Base-by-base conservation (phyloP, 2,797 vertebrate genomes). In the Microctenopoma stevenorrisi region DNA sequence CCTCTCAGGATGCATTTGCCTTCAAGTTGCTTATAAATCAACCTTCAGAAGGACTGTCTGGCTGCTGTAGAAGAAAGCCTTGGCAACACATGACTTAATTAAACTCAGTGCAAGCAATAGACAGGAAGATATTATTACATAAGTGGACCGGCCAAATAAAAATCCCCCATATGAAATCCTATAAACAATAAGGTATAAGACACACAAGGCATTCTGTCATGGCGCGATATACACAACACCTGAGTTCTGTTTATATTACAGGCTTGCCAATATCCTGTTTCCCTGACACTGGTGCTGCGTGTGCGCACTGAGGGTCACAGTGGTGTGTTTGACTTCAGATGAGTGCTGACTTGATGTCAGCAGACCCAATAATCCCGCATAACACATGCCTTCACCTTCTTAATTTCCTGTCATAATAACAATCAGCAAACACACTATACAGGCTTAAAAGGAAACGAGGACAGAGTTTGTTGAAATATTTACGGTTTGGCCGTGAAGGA, bases 191-290 rank as follows among this genome's bases (percentile, higher is more conserved):
- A 60, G 15, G 13, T 26, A 6, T 18, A 37, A 47, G 59, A 58
- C 37, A 46, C 28, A 44, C 15, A 28, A 63, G 46, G 40, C 52
- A 16, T 77, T 82, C 76, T 66, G 61, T 76, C 65, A 55, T 8
- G n/a, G n/a, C 16, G 55, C 47, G 48, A 47, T 50, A 25, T 60
- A 68, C 64, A 68, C 51, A 75, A 59, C 55, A 68, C 51, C 68
- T 68, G 65, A 61, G 57, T 48, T 74, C 71, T 82, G 62, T 78
- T 78, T 79, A 82, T 86, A 85, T 85, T 78, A 74, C 82, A 84
- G 51, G 40, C 47, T 72, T 50, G 57, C 78, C 82, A 89, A 87
- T 87, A 85, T 89, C 86, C 86, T 77, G 76, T 81, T 77, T 70
- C n/a, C 51, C 59, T 47, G 51, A 80, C 69, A 38, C 63, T 35